These are phyloP conservation scores for Chymomyza costata DNA, from an alignment of 1,140 invertebrate genomes.

Conservation along the genomic window DNA sequence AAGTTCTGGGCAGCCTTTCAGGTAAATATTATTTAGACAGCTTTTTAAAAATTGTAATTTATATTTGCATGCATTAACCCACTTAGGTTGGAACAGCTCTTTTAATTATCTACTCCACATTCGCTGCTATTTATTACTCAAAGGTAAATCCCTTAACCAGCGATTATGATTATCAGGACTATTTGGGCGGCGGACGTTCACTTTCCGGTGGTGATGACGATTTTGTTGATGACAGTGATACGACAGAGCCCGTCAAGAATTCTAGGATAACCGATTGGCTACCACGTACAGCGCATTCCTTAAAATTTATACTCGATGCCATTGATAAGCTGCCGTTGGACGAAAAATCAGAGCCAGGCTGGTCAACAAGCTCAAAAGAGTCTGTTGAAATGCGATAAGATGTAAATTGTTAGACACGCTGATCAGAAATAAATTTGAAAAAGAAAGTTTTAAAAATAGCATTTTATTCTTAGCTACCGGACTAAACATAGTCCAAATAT, in stretches of 20 bases:
- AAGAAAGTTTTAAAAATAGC: too few relatives aligned
- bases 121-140: slow-evolving; percentile 89
- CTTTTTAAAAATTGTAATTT: neutral
- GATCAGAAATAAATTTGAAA: too few relatives aligned
- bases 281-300: slow-evolving; percentile 53
- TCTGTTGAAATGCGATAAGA: too few relatives aligned
- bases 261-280: slow-evolving; percentile 54
- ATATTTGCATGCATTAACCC: neutral
- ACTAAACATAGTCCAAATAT: too few relatives aligned
- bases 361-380: slow-evolving; percentile 19
- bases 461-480: too few relatives aligned
- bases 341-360: slow-evolving; percentile 39
- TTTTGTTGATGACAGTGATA: slow-evolving; percentile 60
- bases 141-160: slow-evolving; percentile 86
- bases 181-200: slow-evolving; percentile 78
- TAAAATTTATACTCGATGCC: slow-evolving; percentile 70
- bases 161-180: slow-evolving; percentile 85
- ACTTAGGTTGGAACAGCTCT: slow-evolving; percentile 83
- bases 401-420: too few relatives aligned
- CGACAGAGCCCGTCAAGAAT: slow-evolving; percentile 8
- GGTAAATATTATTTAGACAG: slow-evolving; percentile 74
- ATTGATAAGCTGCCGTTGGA: slow-evolving; percentile 70
- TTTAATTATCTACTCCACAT: slow-evolving; percentile 86
- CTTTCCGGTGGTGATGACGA: slow-evolving; percentile 76
- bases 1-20: slow-evolving; percentile 92